A percentile compares a stretch with the other conserved stretches of the same genome.
phyloP scores from a whole-genome alignment of 2,888 invertebrate genomes.

The Cloeon dipterum region DNA sequence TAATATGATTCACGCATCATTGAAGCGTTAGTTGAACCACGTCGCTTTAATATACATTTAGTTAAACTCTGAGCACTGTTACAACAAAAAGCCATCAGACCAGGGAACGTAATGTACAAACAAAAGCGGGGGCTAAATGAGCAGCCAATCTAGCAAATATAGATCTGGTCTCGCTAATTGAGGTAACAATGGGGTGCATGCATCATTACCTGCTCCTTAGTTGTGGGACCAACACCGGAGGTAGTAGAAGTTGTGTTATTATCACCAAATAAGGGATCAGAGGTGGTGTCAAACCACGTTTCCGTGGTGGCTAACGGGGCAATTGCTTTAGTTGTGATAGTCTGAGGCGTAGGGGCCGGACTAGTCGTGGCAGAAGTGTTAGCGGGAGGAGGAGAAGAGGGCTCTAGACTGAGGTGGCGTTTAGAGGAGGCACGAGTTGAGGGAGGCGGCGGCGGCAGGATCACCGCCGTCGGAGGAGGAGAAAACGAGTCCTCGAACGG shows the following conservation, averaged over 20 bases:
- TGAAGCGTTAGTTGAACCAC: too few relatives aligned
- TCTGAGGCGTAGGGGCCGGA: background rate
- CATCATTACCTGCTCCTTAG: too few relatives aligned
- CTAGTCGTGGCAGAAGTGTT: constrained; percentile 1
- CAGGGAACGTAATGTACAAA: too few relatives aligned
- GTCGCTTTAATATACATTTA: too few relatives aligned
- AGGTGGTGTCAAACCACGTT: constrained; percentile 24
- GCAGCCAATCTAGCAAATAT: too few relatives aligned
- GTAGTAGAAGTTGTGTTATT: constrained; percentile 7
- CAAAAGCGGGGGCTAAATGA: too few relatives aligned
- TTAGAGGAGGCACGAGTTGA: background rate
- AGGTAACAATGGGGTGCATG: too few relatives aligned
- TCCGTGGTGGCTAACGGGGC: constrained; percentile 8
- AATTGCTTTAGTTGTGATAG: too few relatives aligned
- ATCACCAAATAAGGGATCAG: constrained; percentile 21
- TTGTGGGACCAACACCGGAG: background rate
- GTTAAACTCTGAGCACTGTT: too few relatives aligned
- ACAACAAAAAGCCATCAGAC: too few relatives aligned
- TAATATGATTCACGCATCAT: too few relatives aligned
- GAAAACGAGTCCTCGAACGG: constrained; percentile 58
- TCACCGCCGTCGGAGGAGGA: constrained; percentile 9
- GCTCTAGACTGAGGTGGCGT: constrained; percentile 5
- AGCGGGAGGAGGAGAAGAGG: constrained; percentile 3
- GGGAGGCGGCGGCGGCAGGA: constrained; percentile 4
- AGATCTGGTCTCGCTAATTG: too few relatives aligned